Evolutionary conservation across 1,140 invertebrate species (phyloP).

Genomic region (Heliconius hermathena): DNA sequence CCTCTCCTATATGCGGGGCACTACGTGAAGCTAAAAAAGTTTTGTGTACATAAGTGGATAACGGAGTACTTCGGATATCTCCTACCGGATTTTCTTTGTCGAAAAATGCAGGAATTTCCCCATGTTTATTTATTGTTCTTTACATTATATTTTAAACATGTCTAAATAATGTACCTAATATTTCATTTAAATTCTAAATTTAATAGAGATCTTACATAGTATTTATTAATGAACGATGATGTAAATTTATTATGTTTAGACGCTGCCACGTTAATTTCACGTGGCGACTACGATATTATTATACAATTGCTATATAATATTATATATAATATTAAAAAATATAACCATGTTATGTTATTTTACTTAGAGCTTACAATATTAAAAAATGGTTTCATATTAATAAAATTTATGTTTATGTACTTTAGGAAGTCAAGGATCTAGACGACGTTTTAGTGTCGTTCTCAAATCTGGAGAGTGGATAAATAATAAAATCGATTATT

Average conservation of each 20-base stretch:
- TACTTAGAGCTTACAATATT: too few species aligned
- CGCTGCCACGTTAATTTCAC: background rate
- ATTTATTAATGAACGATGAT: background rate
- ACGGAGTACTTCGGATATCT: too few species aligned
- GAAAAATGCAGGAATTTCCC: too few species aligned
- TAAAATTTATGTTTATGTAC: background rate
- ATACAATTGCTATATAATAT: slow-evolving; percentile 4
- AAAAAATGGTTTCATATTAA: background rate
- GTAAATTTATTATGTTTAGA: background rate
- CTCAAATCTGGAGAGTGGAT: slow-evolving; percentile 37
- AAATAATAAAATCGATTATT: slow-evolving; percentile 40
- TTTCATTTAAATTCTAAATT: background rate
- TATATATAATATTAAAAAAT: too few species aligned
- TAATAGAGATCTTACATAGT: background rate
- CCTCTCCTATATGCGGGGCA: too few species aligned
- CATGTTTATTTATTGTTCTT: too few species aligned
- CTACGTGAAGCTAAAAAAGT: too few species aligned
- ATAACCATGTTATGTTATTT: too few species aligned
- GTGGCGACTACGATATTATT: background rate
- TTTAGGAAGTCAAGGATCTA: slow-evolving; percentile 12
- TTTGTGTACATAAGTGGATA: too few species aligned
- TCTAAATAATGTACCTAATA: background rate
- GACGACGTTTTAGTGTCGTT: slow-evolving; percentile 34
- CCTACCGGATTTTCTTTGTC: too few species aligned
- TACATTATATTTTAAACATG: background rate